A percentile compares a stretch with the other conserved stretches of the same genome.
Evolutionary conservation across 2,797 vertebrate species (phyloP).

Genomic region (Spinus olivaceus): DNA sequence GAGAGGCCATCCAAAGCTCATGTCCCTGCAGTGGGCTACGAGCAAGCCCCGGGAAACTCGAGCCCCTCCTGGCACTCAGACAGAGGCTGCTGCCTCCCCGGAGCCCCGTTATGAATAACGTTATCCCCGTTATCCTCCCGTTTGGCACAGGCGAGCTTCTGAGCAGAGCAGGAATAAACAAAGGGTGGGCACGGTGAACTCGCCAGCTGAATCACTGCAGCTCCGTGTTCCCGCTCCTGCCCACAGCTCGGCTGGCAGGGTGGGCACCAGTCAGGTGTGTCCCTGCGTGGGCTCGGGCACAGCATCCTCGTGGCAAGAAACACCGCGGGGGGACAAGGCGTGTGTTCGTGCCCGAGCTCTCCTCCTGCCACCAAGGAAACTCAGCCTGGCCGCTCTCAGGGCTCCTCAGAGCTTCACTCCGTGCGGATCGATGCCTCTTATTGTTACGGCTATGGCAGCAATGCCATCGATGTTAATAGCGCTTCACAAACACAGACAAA

Average conservation of each 20-base stretch:
- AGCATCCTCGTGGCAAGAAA: neutral
- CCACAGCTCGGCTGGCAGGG: neutral
- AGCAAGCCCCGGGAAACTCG: neutral
- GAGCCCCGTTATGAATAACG: neutral
- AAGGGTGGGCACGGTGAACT: neutral
- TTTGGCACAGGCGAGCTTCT: neutral
- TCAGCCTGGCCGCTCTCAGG: neutral
- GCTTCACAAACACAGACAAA: constrained; percentile 21
- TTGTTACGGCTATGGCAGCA: neutral
- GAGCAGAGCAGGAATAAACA: neutral
- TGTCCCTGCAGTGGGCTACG: fast-evolving
- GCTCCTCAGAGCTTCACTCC: neutral
- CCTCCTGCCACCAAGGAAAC: neutral
- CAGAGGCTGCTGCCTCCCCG: neutral
- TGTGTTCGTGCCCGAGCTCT: fast-evolving
- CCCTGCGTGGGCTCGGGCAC: neutral
- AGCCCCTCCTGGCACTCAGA: neutral
- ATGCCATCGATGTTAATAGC: constrained; percentile 34
- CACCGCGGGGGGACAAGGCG: fast-evolving
- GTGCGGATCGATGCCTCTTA: neutral
- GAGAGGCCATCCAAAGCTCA: neutral
- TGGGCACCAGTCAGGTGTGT: neutral
- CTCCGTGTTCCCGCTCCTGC: neutral
- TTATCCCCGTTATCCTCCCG: neutral
- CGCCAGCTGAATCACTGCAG: neutral